Conservation (phyloP, 2,797 vertebrate species). For the Mallotus villosus region DNA sequence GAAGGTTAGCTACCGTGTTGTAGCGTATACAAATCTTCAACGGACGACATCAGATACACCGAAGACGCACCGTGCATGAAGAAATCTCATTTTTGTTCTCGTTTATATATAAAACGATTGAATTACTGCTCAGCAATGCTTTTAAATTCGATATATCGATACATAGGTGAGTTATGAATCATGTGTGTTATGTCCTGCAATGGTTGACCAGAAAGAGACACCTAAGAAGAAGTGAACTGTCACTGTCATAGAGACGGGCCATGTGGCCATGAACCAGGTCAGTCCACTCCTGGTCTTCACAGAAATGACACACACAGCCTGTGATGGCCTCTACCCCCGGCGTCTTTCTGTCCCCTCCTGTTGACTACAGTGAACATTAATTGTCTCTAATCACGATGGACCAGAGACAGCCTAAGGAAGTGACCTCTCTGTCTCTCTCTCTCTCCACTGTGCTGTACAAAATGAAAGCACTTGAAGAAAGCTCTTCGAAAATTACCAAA, state of each 20-base stretch:
- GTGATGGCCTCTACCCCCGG: background rate
- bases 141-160: too few relatives aligned
- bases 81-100: too few relatives aligned
- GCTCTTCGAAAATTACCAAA: too few relatives aligned
- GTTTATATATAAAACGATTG: too few relatives aligned
- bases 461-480: too few relatives aligned
- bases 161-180: too few relatives aligned
- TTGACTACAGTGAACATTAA: slow-evolving; percentile 24
- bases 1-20: too few relatives aligned
- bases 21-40: too few relatives aligned
- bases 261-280: slow-evolving; percentile 16
- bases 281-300: slow-evolving; percentile 14
- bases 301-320: slow-evolving; percentile 19
- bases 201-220: background rate
- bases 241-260: slow-evolving; percentile 36
- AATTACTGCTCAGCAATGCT: too few relatives aligned
- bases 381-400: slow-evolving; percentile 31
- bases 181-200: too few relatives aligned
- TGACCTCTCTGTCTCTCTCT: slow-evolving; percentile 11
- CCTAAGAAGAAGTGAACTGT: slow-evolving; percentile 29
- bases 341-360: slow-evolving; percentile 18
- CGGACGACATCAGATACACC: too few relatives aligned
- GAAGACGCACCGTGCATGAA: too few relatives aligned
- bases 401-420: slow-evolving; percentile 17
- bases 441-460: background rate